Evolutionary conservation across 2,888 invertebrate species (phyloP).

Genomic region (Opisthograptis luteolata): DNA sequence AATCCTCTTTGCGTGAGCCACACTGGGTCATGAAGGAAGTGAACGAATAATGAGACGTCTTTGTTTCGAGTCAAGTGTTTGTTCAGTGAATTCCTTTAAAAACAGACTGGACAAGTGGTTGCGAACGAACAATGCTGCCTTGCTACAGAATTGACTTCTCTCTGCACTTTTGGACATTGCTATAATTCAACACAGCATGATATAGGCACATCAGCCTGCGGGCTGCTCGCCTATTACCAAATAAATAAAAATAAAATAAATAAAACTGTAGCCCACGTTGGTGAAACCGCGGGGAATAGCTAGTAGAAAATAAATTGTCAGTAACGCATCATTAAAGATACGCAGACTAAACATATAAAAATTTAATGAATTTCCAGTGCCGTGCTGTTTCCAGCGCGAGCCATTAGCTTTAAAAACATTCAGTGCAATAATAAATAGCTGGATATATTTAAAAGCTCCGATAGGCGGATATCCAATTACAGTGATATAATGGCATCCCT

Average conservation of each 20-base stretch:
- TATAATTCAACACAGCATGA: too few relatives aligned
- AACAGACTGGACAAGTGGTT: background rate
- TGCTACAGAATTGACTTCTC: background rate
- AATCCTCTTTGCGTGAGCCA: conserved; percentile 14
- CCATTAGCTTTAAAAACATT: background rate
- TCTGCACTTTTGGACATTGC: background rate
- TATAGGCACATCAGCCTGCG: too few relatives aligned
- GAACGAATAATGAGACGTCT: background rate
- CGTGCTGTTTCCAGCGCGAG: background rate
- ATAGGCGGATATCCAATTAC: background rate
- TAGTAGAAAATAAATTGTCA: background rate
- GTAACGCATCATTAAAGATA: background rate
- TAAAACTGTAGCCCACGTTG: too few relatives aligned
- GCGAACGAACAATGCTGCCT: background rate
- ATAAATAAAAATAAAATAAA: too few relatives aligned
- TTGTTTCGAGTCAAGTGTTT: conserved; percentile 1
- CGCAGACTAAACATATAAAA: background rate
- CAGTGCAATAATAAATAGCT: background rate
- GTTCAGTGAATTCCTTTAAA: too few relatives aligned
- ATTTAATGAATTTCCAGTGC: background rate
- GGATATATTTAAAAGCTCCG: background rate
- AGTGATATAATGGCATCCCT: background rate
- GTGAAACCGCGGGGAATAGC: background rate
- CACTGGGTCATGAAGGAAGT: conserved; percentile 5
- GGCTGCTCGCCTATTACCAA: too few relatives aligned